Evolutionary conservation across 1,140 invertebrate species (phyloP).

Genomic region (Penaeus vannamei): DNA sequence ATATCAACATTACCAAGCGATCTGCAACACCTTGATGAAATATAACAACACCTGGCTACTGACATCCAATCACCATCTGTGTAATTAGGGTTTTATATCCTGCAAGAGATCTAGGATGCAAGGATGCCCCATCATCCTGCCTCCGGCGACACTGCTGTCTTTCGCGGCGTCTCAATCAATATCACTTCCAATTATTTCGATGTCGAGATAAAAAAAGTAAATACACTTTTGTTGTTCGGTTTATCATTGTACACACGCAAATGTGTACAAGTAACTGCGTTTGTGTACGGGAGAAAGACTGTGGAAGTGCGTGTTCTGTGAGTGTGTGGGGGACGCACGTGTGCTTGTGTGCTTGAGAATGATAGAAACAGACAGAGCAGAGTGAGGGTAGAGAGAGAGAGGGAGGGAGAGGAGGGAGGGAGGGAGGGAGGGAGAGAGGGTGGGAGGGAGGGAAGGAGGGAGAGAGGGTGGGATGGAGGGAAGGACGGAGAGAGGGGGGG

Average conservation of each 20-base stretch:
- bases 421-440: background rate
- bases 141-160: constrained; percentile 19
- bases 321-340: no score
- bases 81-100: background rate
- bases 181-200: no score
- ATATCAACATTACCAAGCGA: no score
- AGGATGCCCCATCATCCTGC: background rate
- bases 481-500: background rate
- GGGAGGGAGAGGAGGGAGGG: background rate
- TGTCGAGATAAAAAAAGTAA: no score
- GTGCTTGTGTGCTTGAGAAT: no score
- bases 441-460: background rate
- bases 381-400: background rate
- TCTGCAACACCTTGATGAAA: no score
- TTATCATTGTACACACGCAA: background rate
- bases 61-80: background rate
- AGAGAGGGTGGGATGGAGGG: background rate
- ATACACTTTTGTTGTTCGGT: background rate
- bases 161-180: no score
- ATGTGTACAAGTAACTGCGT: constrained; percentile 27
- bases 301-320: no score
- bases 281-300: background rate
- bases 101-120: no score
- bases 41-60: no score
- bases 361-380: no score